Evolutionary conservation across 2,888 invertebrate species (phyloP).

Genomic region (Leptogaster cylindrica): DNA sequence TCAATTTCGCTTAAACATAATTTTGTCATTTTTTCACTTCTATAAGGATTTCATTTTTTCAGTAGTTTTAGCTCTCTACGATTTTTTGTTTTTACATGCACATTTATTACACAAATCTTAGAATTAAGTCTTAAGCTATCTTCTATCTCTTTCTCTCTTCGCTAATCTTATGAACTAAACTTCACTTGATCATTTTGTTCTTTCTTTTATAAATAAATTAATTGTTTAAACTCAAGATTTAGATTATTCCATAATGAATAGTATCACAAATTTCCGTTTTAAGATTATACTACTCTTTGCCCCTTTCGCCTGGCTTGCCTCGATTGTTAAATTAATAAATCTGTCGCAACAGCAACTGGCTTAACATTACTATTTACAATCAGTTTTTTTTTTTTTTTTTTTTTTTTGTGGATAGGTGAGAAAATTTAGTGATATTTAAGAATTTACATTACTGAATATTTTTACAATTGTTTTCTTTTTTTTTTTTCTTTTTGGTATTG

Average conservation of each 20-base stretch:
- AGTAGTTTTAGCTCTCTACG: conserved; percentile 22
- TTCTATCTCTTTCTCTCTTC: conserved; percentile 2
- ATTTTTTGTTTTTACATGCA: conserved; percentile 29
- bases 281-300: conserved; percentile 42
- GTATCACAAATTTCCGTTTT: conserved; percentile 47
- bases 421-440: conserved; percentile 10
- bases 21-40: conserved; percentile 13
- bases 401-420: conserved; percentile 9
- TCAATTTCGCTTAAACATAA: conserved; percentile 11
- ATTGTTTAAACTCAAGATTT: conserved; percentile 38
- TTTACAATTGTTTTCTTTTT: conserved; percentile 20
- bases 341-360: conserved; percentile 6
- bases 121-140: conserved; percentile 17
- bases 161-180: conserved; percentile 10
- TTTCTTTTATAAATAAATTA: conserved; percentile 42
- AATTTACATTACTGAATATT: conserved; percentile 6
- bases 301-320: no score
- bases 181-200: not conserved
- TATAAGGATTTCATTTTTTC: conserved; percentile 22
- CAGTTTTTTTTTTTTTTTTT: conserved; percentile 16
- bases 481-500: conserved; percentile 12
- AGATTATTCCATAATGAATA: conserved; percentile 45
- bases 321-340: conserved; percentile 22
- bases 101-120: conserved; percentile 33
- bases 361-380: conserved; percentile 25